Base-by-base conservation (phyloP, 2,113 vertebrate species). In the Rhinichthys klamathensis region DNA sequence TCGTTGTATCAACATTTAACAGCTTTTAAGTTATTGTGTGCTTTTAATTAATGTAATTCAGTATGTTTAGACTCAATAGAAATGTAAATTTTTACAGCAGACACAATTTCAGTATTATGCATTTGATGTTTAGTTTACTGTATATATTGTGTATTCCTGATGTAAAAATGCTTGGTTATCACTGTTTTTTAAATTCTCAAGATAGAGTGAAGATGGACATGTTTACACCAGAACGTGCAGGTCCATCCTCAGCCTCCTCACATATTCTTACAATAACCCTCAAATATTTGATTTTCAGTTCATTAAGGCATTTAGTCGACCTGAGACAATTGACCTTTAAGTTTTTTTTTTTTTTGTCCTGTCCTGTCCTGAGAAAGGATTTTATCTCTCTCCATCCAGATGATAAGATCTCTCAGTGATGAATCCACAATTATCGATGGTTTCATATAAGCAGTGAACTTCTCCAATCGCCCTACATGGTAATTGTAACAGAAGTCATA, bases 401-500 rank as follows among this genome's bases (percentile, higher is more conserved):
- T 82, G 85, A 92, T 90, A 88, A 85, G 72, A 87, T 89, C 69
- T 86, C 89, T 88, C 79, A 23, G 75, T 86, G 90, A 93, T 93
- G 93, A 94, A 93, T 92, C 74, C 90, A 90, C 93, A 93, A 85
- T 95, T 95, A 95, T 95, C 94, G 94, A 95, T 94, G 94, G 89
- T 92, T 94, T 94, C 93, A 94, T 94, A 94, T 91, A 93, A 82
- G 93, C 93, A 92, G 93, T 94, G 93, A 94, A 95, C 94, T 95
- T 94, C 94, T 94, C 93, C 93, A 93, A 92, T 94, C 92, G 92
- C 91, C 87, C 88, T 10, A 63, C 88, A 83, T 87, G 90, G 95
- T 97, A 97, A 98, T 96, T 96, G 95, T 96, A 94, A 95, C 95
- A 95, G 96, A 97, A 97, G 95, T 95, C 96, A 96, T 96, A 97